phyloP scores from a whole-genome alignment of 1,140 invertebrate species.

The Steinernema feltiae region DNA sequence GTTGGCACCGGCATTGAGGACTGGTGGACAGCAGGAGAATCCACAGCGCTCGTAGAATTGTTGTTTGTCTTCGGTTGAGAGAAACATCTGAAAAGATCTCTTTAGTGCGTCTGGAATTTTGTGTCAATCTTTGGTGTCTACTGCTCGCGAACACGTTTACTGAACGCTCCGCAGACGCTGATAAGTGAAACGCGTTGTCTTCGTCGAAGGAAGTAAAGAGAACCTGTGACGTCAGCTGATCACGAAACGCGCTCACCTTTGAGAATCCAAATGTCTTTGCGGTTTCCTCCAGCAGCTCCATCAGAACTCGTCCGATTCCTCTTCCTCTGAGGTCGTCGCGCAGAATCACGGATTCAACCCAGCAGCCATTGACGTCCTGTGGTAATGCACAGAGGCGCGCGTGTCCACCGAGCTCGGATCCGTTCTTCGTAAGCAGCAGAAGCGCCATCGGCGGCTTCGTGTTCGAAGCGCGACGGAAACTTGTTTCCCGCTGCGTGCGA shows the following conservation, averaged over 20 bases:
- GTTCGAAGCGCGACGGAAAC: neutral
- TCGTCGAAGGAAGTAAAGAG: no score
- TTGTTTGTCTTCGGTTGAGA: neutral
- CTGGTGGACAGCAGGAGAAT: neutral
- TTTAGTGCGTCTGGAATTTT: neutral
- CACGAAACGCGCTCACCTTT: no score
- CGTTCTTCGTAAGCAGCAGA: neutral
- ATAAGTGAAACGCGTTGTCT: no score
- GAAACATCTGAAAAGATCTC: neutral
- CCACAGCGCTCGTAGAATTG: neutral
- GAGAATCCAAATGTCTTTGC: neutral
- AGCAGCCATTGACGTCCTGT: neutral
- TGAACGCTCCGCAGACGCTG: no score
- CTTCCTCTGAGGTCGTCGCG: neutral
- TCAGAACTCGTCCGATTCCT: neutral
- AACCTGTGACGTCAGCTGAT: no score
- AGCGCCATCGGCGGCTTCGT: neutral
- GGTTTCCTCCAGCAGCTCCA: neutral
- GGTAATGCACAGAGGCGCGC: neutral
- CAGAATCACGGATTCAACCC: slow-evolving; percentile 4
- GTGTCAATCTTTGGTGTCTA: neutral
- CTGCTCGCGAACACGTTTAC: no score
- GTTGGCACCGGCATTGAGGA: neutral
- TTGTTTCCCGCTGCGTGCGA: neutral
- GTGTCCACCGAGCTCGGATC: neutral